Conservation (phyloP, 2,888 invertebrate species). For the Eilema caniola region DNA sequence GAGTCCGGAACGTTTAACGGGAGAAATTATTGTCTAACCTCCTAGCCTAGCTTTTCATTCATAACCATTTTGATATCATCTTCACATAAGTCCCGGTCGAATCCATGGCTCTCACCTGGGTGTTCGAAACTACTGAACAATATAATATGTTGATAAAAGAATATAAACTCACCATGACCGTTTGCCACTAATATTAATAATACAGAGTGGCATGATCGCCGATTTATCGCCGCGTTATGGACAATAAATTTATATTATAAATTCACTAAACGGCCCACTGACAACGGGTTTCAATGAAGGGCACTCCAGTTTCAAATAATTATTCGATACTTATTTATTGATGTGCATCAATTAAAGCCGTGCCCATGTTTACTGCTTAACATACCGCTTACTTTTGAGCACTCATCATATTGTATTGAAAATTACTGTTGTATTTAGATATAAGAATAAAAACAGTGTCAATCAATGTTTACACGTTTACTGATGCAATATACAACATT, state of each 20-base stretch:
- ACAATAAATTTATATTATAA: constrained; percentile 72
- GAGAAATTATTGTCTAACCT: no score
- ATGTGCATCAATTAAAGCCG: constrained; percentile 32
- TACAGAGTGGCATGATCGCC: constrained; percentile 56
- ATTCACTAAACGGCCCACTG: constrained; percentile 54
- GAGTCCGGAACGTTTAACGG: no score
- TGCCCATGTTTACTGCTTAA: constrained; percentile 21
- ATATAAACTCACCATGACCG: constrained; percentile 64
- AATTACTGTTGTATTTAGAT: not conserved
- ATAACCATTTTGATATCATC: no score
- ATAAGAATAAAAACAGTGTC: not conserved
- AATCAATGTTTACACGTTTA: not conserved
- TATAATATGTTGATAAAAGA: constrained; percentile 59
- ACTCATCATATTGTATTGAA: not conserved
- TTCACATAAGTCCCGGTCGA: no score
- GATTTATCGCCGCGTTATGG: constrained; percentile 74
- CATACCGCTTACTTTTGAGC: not conserved
- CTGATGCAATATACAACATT: not conserved
- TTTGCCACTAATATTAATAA: constrained; percentile 72
- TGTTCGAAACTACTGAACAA: no score
- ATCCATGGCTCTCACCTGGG: no score
- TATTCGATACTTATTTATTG: constrained; percentile 45
- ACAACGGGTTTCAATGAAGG: constrained; percentile 34
- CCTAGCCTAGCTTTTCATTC: no score
- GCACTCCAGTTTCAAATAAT: constrained; percentile 30